Base-by-base conservation (phyloP, 1,140 invertebrate species). In the Drosophila lacteicornis region DNA sequence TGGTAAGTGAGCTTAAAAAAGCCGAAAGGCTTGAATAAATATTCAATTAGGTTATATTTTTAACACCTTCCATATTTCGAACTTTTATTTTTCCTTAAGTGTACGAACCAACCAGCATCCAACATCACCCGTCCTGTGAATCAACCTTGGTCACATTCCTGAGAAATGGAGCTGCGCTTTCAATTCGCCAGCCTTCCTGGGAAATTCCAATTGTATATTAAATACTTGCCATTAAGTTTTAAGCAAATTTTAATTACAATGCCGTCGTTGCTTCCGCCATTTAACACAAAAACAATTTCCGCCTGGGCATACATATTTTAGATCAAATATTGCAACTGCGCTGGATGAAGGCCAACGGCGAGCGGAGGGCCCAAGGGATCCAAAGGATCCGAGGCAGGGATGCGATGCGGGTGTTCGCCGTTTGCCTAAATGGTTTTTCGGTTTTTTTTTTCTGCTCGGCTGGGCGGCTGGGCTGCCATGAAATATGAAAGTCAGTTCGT, bases 201-300 rank as follows among this genome's bases (percentile, higher is more conserved):
- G 8, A 65, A 59, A 53, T 75, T 66, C 46, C 46, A 38, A 77
- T 76, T 77, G 73, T 68, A 47, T 49, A 77, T 77, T 77, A 77
- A 77, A 59, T 55, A 77, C 65, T 77, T 77, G 65, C 74, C 63
- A 77, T 77, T 61, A 57, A 55, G 67, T 76, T 59, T 84, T 69
- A 69, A 84, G 59, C 56, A 66, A 78, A 86, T 84, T 86, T 84
- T 81, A 84, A 84, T 84, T 82, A 76, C 51, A 78, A 63, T 86
- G 55, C 65, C 50, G 56, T 55, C 13, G 68, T 75, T 70, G 73
- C 79, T 75, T 85, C 79, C 79, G 61, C 57, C 50, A 46, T 65
- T 79, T 74, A 66, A 86, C 70, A 70, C 62, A 55, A 75, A 85
- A 86, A 82, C 82, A 85, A 85, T 85, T 85, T 85, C 82, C 82